Evolutionary conservation across 1,140 invertebrate species (phyloP).

Genomic region (Tetragnatha versicolor): DNA sequence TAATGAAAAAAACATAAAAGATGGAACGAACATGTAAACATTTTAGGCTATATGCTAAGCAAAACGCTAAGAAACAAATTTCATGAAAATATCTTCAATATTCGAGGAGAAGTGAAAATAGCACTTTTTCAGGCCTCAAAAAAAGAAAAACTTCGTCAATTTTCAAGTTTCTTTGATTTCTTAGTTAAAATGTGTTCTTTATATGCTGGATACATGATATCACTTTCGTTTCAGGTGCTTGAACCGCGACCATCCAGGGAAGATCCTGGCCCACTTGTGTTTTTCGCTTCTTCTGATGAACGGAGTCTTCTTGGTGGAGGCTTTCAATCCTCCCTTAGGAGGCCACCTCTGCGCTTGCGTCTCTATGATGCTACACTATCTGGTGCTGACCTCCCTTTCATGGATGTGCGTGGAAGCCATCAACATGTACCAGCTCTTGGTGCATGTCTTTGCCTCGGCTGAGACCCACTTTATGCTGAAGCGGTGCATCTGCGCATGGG

Average conservation of each 20-base stretch:
- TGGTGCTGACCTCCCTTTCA: constrained; percentile 66
- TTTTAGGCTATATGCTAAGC: no score
- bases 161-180: no score
- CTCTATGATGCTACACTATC: constrained; percentile 66
- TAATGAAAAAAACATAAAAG: no score
- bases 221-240: constrained; percentile 65
- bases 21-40: no score
- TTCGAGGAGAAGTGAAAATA: no score
- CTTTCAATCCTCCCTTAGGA: constrained; percentile 1
- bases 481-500: constrained; percentile 67
- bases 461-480: constrained; percentile 68
- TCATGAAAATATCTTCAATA: no score
- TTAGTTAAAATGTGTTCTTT: no score
- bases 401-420: constrained; percentile 70
- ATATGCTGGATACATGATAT: no score
- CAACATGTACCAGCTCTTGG: constrained; percentile 69
- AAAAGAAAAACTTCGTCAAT: no score
- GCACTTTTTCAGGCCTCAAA: no score
- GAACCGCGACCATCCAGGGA: constrained; percentile 67
- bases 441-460: constrained; percentile 67
- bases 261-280: constrained; percentile 68
- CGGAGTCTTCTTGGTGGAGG: constrained; percentile 63
- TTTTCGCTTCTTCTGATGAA: constrained; percentile 67
- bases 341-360: constrained; percentile 60
- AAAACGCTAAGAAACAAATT: no score